phyloP scores from a whole-genome alignment of 2,113 vertebrate species.

The Tragelaphus imberbis region DNA sequence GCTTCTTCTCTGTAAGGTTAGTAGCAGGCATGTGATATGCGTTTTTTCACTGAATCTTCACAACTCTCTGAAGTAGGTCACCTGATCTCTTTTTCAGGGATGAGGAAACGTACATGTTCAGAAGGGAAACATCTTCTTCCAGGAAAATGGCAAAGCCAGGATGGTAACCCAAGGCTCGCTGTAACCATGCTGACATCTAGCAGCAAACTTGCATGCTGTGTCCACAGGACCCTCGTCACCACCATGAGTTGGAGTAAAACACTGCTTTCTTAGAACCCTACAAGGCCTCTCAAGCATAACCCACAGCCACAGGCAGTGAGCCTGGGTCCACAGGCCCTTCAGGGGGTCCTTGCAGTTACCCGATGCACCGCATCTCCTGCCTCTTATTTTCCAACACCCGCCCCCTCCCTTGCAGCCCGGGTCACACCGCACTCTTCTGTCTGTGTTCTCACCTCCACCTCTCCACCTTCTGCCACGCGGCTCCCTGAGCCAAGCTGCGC shows the following conservation, averaged over 20 bases:
- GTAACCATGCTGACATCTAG: neutral
- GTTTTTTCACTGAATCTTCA: neutral
- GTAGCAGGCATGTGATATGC: neutral
- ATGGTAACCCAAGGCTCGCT: neutral
- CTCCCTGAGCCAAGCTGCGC: neutral
- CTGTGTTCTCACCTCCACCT: slow-evolving; percentile 47
- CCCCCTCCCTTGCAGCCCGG: neutral
- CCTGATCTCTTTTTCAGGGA: neutral
- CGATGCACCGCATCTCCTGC: rapidly evolving
- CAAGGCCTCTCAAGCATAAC: neutral
- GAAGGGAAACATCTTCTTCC: neutral
- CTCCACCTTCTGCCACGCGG: slow-evolving; percentile 50
- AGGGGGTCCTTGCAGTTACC: neutral
- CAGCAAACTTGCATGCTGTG: neutral
- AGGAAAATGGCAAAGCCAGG: neutral
- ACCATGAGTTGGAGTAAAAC: neutral
- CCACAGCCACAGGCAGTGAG: neutral
- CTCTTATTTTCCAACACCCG: neutral
- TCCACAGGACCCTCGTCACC: neutral
- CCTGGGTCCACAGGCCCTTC: neutral
- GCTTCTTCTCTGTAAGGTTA: neutral
- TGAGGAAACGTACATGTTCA: neutral
- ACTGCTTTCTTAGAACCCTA: neutral
- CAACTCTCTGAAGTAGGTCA: neutral
- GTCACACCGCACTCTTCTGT: neutral